Base-by-base conservation (phyloP, 2,113 vertebrate species). In the Chaetodon trifascialis region DNA sequence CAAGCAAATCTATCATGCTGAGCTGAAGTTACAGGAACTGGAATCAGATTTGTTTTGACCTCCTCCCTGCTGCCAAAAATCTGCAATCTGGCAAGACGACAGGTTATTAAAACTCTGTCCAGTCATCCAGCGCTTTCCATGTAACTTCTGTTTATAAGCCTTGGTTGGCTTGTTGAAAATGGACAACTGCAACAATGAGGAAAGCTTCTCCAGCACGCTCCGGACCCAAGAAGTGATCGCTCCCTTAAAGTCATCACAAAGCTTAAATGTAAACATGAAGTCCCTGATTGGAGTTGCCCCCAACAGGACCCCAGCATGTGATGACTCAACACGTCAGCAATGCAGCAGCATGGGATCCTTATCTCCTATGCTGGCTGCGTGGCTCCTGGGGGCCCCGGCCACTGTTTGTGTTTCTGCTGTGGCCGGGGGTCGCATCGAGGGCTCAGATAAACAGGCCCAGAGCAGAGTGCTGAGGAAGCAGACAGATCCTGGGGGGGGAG, bases 381-480 rank as follows among this genome's bases (percentile, higher is more conserved):
- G 66, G 79, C 84, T 84, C 73, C 63, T 51, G 73, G 76, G 73
- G 80, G 73, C 55, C 71, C n/a, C 16, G 10, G 55, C 68, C 30
- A 30, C 30, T 30, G 30, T 30, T 30, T 30, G 30, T 30, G 30
- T 30, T 30, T 30, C 30, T 30, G 30, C 30, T 30, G 30, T 30
- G 30, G 30, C 30, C 30, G 30, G 30, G 44, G 86, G 84, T 74
- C 75, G n/a, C 34, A 15, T 46, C 34, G 7, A 79, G 79, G 55
- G 69, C 86, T 80, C 84, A 75, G 88, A 91, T 90, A 91, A 92
- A 93, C 84, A 85, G 30, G 75, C 55, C n/a, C 4, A 11, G 10
- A 51, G 78, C 80, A 68, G 82, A 89, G 76, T 65, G 86, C 88
- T 83, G 83, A 90, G 89, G 79, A 86, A 93, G 91, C 86, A 89